Evolutionary conservation across 2,113 vertebrate genomes (phyloP), one percentile per base, ranked within the genome.

Genomic region (Colistium nudipinnis): DNA sequence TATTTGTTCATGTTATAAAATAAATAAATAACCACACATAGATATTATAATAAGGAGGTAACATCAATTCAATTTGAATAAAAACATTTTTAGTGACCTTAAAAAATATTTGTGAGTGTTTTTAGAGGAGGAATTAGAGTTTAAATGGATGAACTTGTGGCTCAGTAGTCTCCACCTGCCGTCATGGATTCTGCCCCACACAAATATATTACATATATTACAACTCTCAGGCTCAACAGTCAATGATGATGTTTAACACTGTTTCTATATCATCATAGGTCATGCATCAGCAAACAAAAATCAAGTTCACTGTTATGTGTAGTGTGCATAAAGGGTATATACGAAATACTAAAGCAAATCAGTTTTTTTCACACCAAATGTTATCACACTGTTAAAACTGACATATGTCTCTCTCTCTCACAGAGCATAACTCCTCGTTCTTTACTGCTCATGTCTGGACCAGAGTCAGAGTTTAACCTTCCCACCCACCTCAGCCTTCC

Each of bases 391-490:
- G 28, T 44, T n/a, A 36, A 61, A 61, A 4, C 24, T 6, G 28
- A 20, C 53, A 60, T 1, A 3, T 31, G 24, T 52, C 36, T 47
- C 44, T 62, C 10, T 39, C 12, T 61, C 51, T 65, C 49, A 77
- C 69, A 59, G 49, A 63, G 56, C 45, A 28, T 63, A 27, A 17
- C 28, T 53, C 31, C 52, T 76, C 45, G 68, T 74, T 62, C 62
- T 65, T 36, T 47, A 56, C 14, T 33, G 36, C 59, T 36, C 55
- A 52, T 5, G 39, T 59, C 53, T 82, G 83, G 80, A 69, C 36
- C 43, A 20, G 19, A 68, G 76, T 84, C 76, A 82, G 49, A 83
- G 55, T 19, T 28, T 43, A 64, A 63, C 75, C 35, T 67, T 36
- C 35, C 69, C 71, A 24, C 62, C 45, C 61, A n/a, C 64, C 61